Conservation (phyloP, 2,888 invertebrate genomes). For the Scotopteryx bipunctaria region DNA sequence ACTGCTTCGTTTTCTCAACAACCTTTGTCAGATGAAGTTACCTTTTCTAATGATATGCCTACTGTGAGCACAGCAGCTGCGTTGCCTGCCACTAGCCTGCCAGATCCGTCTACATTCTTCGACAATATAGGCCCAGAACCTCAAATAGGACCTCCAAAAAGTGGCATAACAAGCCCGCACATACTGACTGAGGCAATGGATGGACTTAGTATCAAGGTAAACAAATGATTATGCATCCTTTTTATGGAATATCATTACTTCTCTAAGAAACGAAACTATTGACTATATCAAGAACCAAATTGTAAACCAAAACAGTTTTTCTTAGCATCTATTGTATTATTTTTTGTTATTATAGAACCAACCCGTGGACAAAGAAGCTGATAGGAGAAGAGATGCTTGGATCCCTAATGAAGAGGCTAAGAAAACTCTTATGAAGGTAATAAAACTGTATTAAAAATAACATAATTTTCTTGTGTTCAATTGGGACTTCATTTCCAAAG, state of each 20-base stretch:
- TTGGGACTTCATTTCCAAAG: neutral
- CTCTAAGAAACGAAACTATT: too few species aligned
- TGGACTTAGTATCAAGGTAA: slow-evolving; percentile 67
- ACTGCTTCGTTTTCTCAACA: slow-evolving; percentile 59
- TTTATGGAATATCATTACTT: too few species aligned
- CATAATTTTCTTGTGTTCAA: neutral
- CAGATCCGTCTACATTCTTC: slow-evolving; percentile 79
- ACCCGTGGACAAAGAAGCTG: slow-evolving; percentile 80
- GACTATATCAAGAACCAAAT: too few species aligned
- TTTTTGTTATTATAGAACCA: slow-evolving; percentile 57
- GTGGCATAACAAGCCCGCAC: slow-evolving; percentile 50
- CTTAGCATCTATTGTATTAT: neutral
- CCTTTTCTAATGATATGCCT: slow-evolving; percentile 62
- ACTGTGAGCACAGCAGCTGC: slow-evolving; percentile 65
- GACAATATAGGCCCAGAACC: slow-evolving; percentile 76
- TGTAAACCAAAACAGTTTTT: too few species aligned
- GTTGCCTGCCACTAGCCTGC: slow-evolving; percentile 67
- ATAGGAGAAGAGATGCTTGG: slow-evolving; percentile 89
- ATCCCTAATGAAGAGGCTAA: slow-evolving; percentile 90
- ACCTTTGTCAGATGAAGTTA: slow-evolving; percentile 57
- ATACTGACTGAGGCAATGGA: slow-evolving; percentile 68
- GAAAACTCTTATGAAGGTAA: slow-evolving; percentile 84
- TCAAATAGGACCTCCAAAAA: slow-evolving; percentile 56
- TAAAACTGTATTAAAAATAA: neutral
- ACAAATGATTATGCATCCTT: too few species aligned